Conservation (phyloP, 2,113 vertebrate species). For the Tursiops truncatus region DNA sequence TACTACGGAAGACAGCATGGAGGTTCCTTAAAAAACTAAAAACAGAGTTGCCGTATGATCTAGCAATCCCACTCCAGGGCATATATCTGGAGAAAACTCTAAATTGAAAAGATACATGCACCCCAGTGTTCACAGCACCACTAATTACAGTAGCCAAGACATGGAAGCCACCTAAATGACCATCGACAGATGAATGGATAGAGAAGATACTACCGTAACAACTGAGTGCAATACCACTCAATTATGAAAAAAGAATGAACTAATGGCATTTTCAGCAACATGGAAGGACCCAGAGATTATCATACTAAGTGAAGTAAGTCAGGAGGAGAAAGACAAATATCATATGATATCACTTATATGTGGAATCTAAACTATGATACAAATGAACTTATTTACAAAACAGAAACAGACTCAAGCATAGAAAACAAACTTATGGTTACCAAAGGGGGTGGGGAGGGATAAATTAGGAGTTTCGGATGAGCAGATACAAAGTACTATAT, state of each 20-base stretch:
- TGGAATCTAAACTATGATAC: background rate
- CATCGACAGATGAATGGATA: background rate
- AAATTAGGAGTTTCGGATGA: background rate
- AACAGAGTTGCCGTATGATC: background rate
- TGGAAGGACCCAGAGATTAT: background rate
- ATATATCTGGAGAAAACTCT: background rate
- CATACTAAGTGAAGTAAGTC: background rate
- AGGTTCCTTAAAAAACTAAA: background rate
- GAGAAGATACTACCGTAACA: no score
- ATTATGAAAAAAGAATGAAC: background rate
- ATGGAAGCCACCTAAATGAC: background rate
- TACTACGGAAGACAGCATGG: background rate
- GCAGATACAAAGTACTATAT: background rate
- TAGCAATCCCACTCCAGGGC: background rate
- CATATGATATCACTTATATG: background rate
- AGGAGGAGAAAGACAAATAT: background rate
- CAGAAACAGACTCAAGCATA: background rate
- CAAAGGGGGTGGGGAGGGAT: background rate
- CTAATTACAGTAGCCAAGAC: background rate
- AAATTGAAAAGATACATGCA: background rate
- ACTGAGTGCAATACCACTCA: background rate
- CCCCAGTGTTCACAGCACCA: fast-evolving
- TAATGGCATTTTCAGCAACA: background rate
- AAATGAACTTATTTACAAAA: background rate
- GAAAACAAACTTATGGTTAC: background rate